Percentiles rank a stretch among this genome's conserved stretches.
These are phyloP conservation scores for Neotoxoptera formosana DNA, from an alignment of 1,140 invertebrate genomes.

Conservation along the genomic window DNA sequence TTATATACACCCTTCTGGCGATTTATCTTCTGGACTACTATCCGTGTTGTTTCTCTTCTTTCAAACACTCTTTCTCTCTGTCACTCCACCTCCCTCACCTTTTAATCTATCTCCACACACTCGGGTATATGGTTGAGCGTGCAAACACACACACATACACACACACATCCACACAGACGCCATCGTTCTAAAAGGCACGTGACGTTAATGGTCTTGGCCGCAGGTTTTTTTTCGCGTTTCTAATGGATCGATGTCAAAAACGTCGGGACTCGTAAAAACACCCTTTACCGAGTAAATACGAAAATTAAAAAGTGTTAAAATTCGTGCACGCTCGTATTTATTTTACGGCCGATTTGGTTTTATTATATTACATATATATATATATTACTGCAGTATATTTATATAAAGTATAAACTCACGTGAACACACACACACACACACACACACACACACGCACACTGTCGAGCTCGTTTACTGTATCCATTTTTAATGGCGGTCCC, in stretches of 20 bases:
- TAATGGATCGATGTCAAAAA: constrained; percentile 45
- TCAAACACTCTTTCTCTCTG: background rate
- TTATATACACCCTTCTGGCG: constrained; percentile 41
- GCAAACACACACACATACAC: background rate
- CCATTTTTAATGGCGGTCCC: constrained; percentile 16
- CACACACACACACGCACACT: background rate
- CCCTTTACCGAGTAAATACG: constrained; percentile 32
- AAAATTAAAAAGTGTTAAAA: constrained; percentile 41
- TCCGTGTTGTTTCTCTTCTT: background rate
- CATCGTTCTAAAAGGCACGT: constrained; percentile 22
- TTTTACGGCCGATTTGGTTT: constrained; percentile 36
- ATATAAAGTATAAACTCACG: constrained; percentile 20
- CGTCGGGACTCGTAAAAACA: constrained; percentile 34
- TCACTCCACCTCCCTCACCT: background rate
- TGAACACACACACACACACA: background rate
- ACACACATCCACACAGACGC: background rate
- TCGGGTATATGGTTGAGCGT: background rate
- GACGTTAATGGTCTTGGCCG: constrained; percentile 37
- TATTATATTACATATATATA: background rate
- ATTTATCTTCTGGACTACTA: constrained; percentile 32
- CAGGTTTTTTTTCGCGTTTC: background rate
- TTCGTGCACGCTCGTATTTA: constrained; percentile 24
- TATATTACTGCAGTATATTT: constrained; percentile 30
- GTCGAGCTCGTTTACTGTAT: background rate
- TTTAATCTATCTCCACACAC: constrained; percentile 29